Evolutionary conservation across 2,797 vertebrate species (phyloP).

Genomic region (Danio choprae): DNA sequence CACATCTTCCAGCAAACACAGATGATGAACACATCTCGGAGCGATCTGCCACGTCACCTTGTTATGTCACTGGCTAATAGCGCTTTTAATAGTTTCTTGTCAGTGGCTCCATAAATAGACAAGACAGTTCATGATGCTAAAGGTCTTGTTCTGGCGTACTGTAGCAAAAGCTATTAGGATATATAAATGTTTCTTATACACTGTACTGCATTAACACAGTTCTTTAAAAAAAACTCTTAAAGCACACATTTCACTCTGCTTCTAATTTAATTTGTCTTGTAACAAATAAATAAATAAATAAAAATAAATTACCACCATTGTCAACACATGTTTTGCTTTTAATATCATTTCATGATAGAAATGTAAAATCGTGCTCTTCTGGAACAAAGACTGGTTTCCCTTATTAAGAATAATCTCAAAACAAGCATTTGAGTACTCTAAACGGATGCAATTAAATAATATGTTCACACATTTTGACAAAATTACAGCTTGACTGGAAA

Average conservation of each 20-base stretch:
- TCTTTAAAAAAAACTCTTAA: neutral
- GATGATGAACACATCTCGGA: constrained; percentile 56
- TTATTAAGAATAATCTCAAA: constrained; percentile 1
- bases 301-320: neutral
- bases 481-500: neutral
- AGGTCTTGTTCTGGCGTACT: neutral
- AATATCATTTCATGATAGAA: neutral
- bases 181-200: neutral
- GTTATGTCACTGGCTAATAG: constrained; percentile 57
- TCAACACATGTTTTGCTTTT: neutral
- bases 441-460: neutral
- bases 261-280: neutral
- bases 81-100: constrained; percentile 48
- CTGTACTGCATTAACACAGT: neutral
- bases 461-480: neutral
- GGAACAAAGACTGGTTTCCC: neutral
- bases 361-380: neutral
- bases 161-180: neutral
- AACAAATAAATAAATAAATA: neutral
- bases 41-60: constrained; percentile 48
- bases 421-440: neutral
- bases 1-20: constrained; percentile 61
- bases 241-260: neutral
- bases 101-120: constrained; percentile 26
- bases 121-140: constrained; percentile 20